Conservation (phyloP, 2,113 vertebrate species). For the Pygoscelis antarcticus region DNA sequence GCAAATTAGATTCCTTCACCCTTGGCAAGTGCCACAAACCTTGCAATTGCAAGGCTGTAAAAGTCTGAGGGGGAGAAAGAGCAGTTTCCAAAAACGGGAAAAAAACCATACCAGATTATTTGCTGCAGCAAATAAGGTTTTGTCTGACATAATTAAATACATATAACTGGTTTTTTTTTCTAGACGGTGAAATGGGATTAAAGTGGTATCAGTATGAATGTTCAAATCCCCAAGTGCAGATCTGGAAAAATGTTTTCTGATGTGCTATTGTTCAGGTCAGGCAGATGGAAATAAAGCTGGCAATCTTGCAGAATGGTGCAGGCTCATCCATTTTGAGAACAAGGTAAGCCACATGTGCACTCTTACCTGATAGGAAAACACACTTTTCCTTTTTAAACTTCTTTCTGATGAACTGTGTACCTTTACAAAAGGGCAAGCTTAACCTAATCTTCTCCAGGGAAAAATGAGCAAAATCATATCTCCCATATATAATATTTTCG, state of each 20-base stretch:
- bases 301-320: not conserved
- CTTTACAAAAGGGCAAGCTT: not conserved
- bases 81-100: not conserved
- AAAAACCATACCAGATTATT: not conserved
- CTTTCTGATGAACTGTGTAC: not conserved
- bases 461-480: not conserved
- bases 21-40: not conserved
- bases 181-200: not conserved
- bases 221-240: not conserved
- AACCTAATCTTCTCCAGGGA: not conserved
- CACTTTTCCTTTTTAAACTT: not conserved
- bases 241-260: not conserved
- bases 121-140: not conserved
- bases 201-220: not conserved
- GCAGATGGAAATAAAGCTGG: not conserved
- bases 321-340: not conserved
- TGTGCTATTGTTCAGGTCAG: not conserved
- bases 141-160: not conserved
- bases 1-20: conserved; percentile 27
- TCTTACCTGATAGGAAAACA: not conserved
- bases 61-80: not conserved
- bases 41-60: not conserved
- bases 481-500: not conserved
- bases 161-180: not conserved
- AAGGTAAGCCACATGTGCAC: not conserved